phyloP scores from a whole-genome alignment of 2,113 vertebrate species.

The Mugil cephalus region DNA sequence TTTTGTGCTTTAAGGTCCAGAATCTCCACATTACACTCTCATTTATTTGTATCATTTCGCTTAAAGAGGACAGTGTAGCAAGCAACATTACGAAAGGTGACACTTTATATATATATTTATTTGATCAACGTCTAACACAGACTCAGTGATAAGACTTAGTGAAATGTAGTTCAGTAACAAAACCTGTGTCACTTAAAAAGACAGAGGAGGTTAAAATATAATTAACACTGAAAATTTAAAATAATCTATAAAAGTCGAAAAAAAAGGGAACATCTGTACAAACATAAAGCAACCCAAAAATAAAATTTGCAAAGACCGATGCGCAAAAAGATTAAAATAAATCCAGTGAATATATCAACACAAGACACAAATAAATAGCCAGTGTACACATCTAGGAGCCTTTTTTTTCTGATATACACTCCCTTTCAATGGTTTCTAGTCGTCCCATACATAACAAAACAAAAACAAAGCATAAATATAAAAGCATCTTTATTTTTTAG shows the following conservation, averaged over 20 bases:
- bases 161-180: slow-evolving; percentile 73
- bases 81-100: slow-evolving; percentile 54
- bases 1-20: slow-evolving; percentile 71
- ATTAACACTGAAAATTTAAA: slow-evolving; percentile 83
- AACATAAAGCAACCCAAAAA: slow-evolving; percentile 58
- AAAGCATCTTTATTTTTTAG: slow-evolving; percentile 79
- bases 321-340: slow-evolving; percentile 61
- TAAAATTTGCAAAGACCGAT: slow-evolving; percentile 55
- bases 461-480: slow-evolving; percentile 82
- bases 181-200: slow-evolving; percentile 58
- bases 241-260: slow-evolving; percentile 66
- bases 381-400: slow-evolving; percentile 75
- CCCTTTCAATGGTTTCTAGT: slow-evolving; percentile 60
- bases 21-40: slow-evolving; percentile 40
- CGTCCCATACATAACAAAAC: slow-evolving; percentile 62
- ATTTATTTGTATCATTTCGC: slow-evolving; percentile 10
- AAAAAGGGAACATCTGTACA: slow-evolving; percentile 69
- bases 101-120: slow-evolving; percentile 46
- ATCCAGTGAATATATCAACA: slow-evolving; percentile 78
- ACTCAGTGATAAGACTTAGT: slow-evolving; percentile 82
- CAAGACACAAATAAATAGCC: slow-evolving; percentile 82
- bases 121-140: slow-evolving; percentile 60
- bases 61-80: slow-evolving; percentile 32
- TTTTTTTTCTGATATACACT: slow-evolving; percentile 56
- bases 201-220: slow-evolving; percentile 71